These are phyloP conservation scores for Acanthochromis polyacanthus DNA, from an alignment of 2,113 vertebrate species.

Conservation along the genomic window DNA sequence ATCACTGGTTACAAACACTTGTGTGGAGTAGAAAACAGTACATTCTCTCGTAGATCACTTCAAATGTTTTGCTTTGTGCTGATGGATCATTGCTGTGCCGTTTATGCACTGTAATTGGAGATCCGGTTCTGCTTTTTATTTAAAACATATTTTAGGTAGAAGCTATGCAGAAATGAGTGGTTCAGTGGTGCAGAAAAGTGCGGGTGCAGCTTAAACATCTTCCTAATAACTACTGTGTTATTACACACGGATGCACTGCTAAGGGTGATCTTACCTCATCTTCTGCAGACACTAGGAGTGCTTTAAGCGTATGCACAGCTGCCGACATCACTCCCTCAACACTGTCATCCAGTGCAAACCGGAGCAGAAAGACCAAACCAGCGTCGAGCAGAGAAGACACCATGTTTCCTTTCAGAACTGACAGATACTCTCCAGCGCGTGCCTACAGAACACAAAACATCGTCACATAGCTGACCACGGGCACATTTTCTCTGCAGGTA, in stretches of 20 bases:
- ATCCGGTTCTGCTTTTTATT: too few species aligned
- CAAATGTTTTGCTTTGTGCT: too few species aligned
- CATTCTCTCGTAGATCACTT: too few species aligned
- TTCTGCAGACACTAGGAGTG: conserved; percentile 89
- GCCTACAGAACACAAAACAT: conserved; percentile 79
- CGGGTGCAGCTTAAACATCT: too few species aligned
- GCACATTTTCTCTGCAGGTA: background rate
- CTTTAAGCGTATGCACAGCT: conserved; percentile 86
- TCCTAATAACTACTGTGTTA: too few species aligned
- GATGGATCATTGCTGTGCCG: too few species aligned
- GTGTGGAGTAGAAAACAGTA: too few species aligned
- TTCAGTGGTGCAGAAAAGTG: too few species aligned
- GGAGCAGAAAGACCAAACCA: conserved; percentile 94
- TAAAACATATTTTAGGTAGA: too few species aligned
- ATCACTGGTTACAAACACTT: background rate
- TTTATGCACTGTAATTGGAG: too few species aligned
- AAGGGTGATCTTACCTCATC: conserved; percentile 88
- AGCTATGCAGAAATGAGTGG: too few species aligned
- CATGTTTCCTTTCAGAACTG: conserved; percentile 87
- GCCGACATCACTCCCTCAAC: conserved; percentile 92
- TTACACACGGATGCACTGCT: background rate
- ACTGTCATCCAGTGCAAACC: conserved; percentile 92
- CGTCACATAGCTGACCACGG: background rate
- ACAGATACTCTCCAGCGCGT: conserved; percentile 86
- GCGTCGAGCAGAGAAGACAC: conserved; percentile 91